Percentiles rank a stretch among this genome's conserved stretches.
Conservation (phyloP, 2,888 invertebrate genomes). For the Clepsis dumicolana region DNA sequence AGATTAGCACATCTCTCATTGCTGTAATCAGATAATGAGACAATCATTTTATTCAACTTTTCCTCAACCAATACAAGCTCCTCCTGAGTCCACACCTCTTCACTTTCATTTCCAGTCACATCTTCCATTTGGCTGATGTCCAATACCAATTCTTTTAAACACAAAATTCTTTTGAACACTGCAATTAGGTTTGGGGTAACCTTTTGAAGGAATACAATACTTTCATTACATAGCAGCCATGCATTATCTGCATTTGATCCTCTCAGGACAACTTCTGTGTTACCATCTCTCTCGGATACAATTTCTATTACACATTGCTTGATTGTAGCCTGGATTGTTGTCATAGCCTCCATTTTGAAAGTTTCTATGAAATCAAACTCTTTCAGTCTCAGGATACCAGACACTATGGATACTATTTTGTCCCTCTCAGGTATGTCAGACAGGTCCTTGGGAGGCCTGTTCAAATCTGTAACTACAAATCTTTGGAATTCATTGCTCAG, state of each 20-base stretch:
- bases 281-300: constrained; percentile 77
- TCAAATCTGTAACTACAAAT: constrained; percentile 96
- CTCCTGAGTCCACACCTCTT: constrained; percentile 89
- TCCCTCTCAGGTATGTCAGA: constrained; percentile 92
- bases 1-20: constrained; percentile 97
- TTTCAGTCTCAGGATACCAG: constrained; percentile 95
- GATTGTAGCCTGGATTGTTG: constrained; percentile 94
- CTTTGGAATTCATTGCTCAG: constrained; percentile 97
- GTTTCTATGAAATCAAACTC: constrained; percentile 95
- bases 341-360: constrained; percentile 95
- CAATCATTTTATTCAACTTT: constrained; percentile 91
- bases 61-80: constrained; percentile 90
- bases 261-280: constrained; percentile 77
- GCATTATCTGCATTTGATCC: constrained; percentile 76
- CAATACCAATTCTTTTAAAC: constrained; percentile 91
- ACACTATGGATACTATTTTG: constrained; percentile 94
- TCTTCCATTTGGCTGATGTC: constrained; percentile 89
- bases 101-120: constrained; percentile 87
- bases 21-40: constrained; percentile 95
- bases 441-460: constrained; percentile 89
- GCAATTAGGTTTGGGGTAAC: constrained; percentile 88
- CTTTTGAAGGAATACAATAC: constrained; percentile 89
- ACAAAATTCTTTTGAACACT: constrained; percentile 90
- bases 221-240: constrained; percentile 88
- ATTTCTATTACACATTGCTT: constrained; percentile 95